phyloP scores from a whole-genome alignment of 2,888 invertebrate genomes.

The Pristionchus japonicus region DNA sequence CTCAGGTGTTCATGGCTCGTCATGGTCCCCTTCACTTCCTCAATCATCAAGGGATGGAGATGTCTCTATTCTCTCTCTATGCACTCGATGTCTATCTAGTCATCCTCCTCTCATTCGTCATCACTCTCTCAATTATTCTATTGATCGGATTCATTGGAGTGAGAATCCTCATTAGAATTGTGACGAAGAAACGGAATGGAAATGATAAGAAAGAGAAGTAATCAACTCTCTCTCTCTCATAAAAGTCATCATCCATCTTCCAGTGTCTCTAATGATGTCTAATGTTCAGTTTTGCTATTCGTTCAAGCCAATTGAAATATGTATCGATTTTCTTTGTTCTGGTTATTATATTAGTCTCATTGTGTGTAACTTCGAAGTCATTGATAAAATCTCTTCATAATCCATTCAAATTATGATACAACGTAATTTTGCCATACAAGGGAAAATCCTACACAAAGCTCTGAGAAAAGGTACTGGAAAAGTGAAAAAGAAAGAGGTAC shows the following conservation, averaged over 20 bases:
- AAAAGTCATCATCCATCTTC: not conserved
- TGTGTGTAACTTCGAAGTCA: not conserved
- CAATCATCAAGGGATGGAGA: constrained; percentile 20
- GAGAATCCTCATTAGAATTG: not conserved
- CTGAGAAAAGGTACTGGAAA: not conserved
- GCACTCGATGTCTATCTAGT: constrained; percentile 12
- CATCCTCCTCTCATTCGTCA: not conserved
- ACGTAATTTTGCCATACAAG: too few relatives aligned
- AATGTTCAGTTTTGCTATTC: not conserved
- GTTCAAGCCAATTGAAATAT: not conserved
- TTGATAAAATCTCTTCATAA: too few relatives aligned
- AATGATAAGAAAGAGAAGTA: constrained; percentile 4
- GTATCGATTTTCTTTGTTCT: not conserved
- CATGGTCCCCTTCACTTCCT: constrained; percentile 42
- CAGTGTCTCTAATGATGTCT: not conserved
- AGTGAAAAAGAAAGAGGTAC: not conserved
- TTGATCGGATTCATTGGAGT: not conserved
- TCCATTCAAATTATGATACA: too few relatives aligned
- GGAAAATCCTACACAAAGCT: not conserved
- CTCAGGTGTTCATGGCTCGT: constrained; percentile 26
- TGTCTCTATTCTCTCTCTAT: constrained; percentile 22
- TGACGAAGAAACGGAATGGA: not conserved
- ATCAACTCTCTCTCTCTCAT: not conserved
- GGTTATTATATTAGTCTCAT: not conserved
- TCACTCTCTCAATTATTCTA: not conserved